Evolutionary conservation across 2,797 vertebrate species (phyloP).

Genomic region (Sebastes goodei): DNA sequence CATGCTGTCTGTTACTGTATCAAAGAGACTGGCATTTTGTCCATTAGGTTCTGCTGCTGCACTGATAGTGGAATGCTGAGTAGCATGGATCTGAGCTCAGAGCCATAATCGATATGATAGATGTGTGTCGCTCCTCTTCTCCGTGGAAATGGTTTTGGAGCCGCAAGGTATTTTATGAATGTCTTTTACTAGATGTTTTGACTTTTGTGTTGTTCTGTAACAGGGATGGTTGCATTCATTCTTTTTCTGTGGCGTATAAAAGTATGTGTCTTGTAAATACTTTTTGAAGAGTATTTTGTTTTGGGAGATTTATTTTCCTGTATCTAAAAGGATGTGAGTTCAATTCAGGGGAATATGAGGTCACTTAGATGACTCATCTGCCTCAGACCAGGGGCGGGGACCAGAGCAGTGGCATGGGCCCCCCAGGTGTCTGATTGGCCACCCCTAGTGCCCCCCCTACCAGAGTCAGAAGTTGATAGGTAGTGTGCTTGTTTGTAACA

Average conservation of each 20-base stretch:
- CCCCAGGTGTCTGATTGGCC: background rate
- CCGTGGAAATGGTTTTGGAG: background rate
- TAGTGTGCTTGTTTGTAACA: background rate
- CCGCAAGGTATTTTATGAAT: background rate
- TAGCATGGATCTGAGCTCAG: constrained; percentile 29
- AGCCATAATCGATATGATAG: constrained; percentile 45
- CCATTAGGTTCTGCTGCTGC: constrained; percentile 38
- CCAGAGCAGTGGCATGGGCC: background rate
- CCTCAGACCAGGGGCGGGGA: background rate
- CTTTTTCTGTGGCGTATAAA: background rate
- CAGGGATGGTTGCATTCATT: background rate
- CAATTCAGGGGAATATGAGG: background rate
- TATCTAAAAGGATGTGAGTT: background rate
- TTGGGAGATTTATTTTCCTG: background rate
- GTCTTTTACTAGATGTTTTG: background rate
- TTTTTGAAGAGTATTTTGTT: background rate
- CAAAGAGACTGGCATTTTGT: constrained; percentile 30
- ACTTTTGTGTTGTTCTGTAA: background rate
- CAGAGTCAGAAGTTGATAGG: background rate
- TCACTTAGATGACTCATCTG: constrained; percentile 7
- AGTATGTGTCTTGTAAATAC: background rate
- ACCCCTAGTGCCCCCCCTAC: too few relatives aligned
- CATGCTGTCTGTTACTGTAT: constrained; percentile 33
- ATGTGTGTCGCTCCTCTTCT: constrained; percentile 23
- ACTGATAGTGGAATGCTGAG: constrained; percentile 30